Percentiles rank a stretch among this genome's conserved stretches.
phyloP scores from a whole-genome alignment of 2,113 vertebrate genomes.

The Anseranas semipalmata region DNA sequence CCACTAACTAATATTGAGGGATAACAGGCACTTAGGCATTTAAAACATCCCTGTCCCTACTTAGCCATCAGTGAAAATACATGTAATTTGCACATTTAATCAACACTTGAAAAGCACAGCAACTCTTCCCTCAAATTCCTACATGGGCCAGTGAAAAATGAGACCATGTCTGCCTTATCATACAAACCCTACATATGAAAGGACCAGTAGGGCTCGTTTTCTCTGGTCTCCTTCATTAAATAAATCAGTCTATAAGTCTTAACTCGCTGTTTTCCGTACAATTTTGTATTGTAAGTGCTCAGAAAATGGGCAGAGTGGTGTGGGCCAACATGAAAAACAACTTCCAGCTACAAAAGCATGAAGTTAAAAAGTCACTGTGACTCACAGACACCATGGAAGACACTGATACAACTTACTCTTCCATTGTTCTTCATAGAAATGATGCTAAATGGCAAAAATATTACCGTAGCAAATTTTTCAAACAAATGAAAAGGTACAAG shows the following conservation, averaged over 20 bases:
- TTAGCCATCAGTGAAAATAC: neutral
- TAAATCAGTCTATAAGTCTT: conserved; percentile 28
- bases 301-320: neutral
- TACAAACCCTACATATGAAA: neutral
- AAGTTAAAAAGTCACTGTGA: conserved; percentile 39
- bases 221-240: conserved; percentile 12
- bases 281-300: neutral
- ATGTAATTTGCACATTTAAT: conserved; percentile 32
- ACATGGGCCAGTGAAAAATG: conserved; percentile 19
- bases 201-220: conserved; percentile 8
- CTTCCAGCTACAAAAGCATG: conserved; percentile 3
- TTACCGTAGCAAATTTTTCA: conserved; percentile 38
- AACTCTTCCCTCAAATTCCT: neutral
- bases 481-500: conserved; percentile 36
- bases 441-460: conserved; percentile 15
- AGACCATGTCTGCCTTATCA: neutral
- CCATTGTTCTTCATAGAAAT: neutral
- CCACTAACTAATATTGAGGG: neutral
- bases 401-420: conserved; percentile 24
- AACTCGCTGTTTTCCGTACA: neutral
- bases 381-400: conserved; percentile 7
- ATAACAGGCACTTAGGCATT: neutral
- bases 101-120: conserved; percentile 14
- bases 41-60: neutral
- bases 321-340: neutral